Percentiles rank a stretch among this genome's conserved stretches.
Evolutionary conservation across 2,888 invertebrate species (phyloP).

Genomic region (Luffia ferchaultella): DNA sequence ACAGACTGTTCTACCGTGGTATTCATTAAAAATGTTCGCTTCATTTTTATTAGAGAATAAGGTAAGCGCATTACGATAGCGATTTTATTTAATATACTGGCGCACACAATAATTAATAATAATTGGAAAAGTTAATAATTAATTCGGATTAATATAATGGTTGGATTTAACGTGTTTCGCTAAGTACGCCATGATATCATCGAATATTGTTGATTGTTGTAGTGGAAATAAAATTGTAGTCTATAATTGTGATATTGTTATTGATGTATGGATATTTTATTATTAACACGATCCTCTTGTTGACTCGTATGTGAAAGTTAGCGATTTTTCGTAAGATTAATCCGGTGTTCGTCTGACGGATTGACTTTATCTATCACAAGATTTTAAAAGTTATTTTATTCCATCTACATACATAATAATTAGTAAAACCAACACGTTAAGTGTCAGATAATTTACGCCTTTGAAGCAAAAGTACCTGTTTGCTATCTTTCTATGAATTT

Average conservation of each 20-base stretch:
- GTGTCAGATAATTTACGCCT: neutral
- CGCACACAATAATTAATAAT: neutral
- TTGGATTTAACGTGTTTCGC: too few relatives aligned
- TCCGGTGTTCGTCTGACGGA: neutral
- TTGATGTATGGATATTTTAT: neutral
- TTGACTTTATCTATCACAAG: neutral
- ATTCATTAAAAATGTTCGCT: too few relatives aligned
- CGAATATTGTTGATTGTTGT: neutral
- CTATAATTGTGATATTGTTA: neutral
- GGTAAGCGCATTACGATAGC: too few relatives aligned
- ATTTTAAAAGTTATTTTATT: neutral
- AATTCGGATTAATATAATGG: too few relatives aligned
- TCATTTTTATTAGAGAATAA: too few relatives aligned
- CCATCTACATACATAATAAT: neutral
- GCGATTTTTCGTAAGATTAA: neutral
- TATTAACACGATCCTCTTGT: neutral
- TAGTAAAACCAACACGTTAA: neutral
- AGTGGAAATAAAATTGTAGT: neutral
- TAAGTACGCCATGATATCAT: neutral
- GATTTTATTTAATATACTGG: too few relatives aligned
- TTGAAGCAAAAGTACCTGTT: neutral
- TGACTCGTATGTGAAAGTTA: neutral
- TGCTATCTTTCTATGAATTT: neutral
- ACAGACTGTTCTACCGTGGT: too few relatives aligned
- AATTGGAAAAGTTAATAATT: too few relatives aligned